These are phyloP conservation scores for Okapia johnstoni DNA, from an alignment of 2,113 vertebrate genomes.

Conservation along the genomic window DNA sequence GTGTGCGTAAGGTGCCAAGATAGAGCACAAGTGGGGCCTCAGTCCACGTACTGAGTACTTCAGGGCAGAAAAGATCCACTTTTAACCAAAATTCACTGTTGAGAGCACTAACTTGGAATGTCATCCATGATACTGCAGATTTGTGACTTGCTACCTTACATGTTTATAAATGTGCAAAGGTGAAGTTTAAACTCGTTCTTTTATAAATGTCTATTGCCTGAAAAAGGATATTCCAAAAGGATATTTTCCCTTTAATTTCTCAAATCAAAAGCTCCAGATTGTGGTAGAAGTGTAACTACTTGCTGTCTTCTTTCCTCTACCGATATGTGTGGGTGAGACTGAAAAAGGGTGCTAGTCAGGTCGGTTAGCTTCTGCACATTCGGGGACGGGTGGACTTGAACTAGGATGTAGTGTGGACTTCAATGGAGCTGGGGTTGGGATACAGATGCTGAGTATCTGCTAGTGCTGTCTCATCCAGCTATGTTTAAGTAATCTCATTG, in stretches of 20 bases:
- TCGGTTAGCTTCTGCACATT: not conserved
- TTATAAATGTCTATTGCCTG: not conserved
- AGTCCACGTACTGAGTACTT: not conserved
- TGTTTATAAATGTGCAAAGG: not conserved
- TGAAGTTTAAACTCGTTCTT: not conserved
- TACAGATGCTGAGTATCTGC: not conserved
- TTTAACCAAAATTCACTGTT: not conserved
- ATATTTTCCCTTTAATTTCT: not conserved
- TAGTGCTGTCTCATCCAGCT: not conserved
- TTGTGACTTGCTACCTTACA: not conserved
- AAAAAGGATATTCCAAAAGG: not conserved
- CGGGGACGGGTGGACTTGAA: not conserved
- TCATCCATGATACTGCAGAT: not conserved
- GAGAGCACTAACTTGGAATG: not conserved
- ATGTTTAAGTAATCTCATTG: constrained; percentile 20
- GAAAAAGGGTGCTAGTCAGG: not conserved
- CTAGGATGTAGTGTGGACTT: not conserved
- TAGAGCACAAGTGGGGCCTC: not conserved
- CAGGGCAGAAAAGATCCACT: not conserved
- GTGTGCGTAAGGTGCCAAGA: not conserved
- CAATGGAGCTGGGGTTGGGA: not conserved
- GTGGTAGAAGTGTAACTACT: not conserved
- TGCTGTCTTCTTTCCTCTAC: not conserved
- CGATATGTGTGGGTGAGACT: not conserved
- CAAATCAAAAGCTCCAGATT: not conserved